Percentiles rank a stretch among this genome's conserved stretches.
Conservation (phyloP, 2,797 vertebrate genomes). For the Melanotaenia nigrans region DNA sequence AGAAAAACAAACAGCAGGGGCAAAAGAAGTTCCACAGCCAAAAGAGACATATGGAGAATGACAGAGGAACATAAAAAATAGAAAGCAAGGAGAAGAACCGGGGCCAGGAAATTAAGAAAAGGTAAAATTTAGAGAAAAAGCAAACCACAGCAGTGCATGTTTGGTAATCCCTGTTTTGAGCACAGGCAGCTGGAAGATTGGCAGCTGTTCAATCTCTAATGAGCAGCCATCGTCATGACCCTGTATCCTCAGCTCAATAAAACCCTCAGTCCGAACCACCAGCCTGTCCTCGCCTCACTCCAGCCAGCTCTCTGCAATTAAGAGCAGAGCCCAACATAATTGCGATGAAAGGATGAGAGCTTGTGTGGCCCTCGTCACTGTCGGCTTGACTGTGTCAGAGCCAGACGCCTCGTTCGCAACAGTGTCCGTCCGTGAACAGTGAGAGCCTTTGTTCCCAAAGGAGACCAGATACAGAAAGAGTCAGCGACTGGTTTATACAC, state of each 20-base stretch:
- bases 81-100: background rate
- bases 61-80: background rate
- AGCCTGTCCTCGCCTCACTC: slow-evolving; percentile 37
- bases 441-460: slow-evolving; percentile 54
- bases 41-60: background rate
- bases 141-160: background rate
- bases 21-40: slow-evolving; percentile 1
- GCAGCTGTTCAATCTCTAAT: slow-evolving; percentile 71
- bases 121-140: slow-evolving; percentile 8
- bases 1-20: slow-evolving; percentile 10
- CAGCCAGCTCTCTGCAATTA: slow-evolving; percentile 67
- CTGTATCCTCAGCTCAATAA: slow-evolving; percentile 52
- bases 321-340: slow-evolving; percentile 44
- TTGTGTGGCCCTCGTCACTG: slow-evolving; percentile 54
- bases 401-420: slow-evolving; percentile 46
- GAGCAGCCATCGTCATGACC: slow-evolving; percentile 71
- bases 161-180: slow-evolving; percentile 48
- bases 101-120: background rate
- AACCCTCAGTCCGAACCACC: slow-evolving; percentile 45
- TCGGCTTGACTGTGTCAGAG: slow-evolving; percentile 49
- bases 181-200: slow-evolving; percentile 66
- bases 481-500: slow-evolving; percentile 31
- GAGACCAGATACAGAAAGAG: slow-evolving; percentile 33
- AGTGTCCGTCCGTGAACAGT: slow-evolving; percentile 40
- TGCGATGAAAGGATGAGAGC: slow-evolving; percentile 62